Evolutionary conservation across 2,797 vertebrate genomes (phyloP).

Genomic region (Cephalopachus bancanus): DNA sequence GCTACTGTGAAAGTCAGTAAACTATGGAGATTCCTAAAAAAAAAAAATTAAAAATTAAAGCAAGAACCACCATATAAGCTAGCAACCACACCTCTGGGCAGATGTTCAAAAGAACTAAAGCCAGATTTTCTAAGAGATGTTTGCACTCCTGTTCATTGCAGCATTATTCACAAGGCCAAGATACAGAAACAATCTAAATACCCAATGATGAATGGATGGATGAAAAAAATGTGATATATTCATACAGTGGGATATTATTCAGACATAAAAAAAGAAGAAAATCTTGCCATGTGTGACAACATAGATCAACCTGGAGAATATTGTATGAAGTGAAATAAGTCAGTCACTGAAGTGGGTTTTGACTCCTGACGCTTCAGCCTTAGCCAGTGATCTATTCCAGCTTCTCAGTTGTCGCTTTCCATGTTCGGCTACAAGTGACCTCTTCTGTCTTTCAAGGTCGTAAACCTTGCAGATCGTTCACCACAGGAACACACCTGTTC

Average conservation of each 20-base stretch:
- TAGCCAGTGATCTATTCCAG: neutral
- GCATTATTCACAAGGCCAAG: neutral
- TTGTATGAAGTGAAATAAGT: neutral
- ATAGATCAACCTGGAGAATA: neutral
- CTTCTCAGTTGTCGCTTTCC: neutral
- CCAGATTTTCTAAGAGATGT: neutral
- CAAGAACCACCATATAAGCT: neutral
- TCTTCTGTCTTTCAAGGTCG: neutral
- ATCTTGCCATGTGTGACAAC: neutral
- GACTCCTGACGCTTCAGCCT: neutral
- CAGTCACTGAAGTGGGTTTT: neutral
- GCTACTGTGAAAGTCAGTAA: neutral
- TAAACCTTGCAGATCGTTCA: neutral
- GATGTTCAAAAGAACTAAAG: neutral
- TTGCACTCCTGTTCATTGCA: neutral
- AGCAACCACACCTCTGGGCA: neutral
- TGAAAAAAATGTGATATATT: neutral
- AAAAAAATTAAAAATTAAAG: neutral
- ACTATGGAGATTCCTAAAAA: neutral
- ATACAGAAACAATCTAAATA: neutral
- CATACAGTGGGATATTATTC: neutral
- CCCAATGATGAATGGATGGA: neutral
- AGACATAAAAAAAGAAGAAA: neutral
- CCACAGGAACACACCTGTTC: accelerated
- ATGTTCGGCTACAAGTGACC: neutral